Base-by-base conservation (phyloP, 2,888 invertebrate genomes). In the Euzophera pinguis region DNA sequence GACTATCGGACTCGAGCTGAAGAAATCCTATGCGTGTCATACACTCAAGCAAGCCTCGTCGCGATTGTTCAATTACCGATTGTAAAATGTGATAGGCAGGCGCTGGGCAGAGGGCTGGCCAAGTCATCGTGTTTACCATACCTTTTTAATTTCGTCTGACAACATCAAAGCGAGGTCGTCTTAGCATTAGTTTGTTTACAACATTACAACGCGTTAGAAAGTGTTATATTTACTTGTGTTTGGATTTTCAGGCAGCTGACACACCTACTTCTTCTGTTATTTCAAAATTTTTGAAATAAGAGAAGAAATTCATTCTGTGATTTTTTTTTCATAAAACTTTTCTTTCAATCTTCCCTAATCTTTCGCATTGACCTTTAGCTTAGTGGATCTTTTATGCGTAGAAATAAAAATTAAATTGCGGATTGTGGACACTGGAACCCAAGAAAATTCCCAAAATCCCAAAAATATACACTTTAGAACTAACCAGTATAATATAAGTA, bases 111-210 rank as follows among this genome's bases (percentile, higher is more conserved):
- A 45, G 53, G 49, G 47, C 51, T 47, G 50, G 37, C 37, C 37
- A 1, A 56, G 48, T 49, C 53, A 56, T 56, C 54, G 53, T 54
- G 47, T 53, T 54, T 54, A 56, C 53, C 47, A 57, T 52, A 57
- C 55, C 58, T 65, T 67, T 66, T 67, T 66, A 67, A 65, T 68
- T 65, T 69, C 65, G 59, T 65, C 63, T 58, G 59, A 55, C 59
- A 63, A 58, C 56, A 57, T 50, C 45, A 53, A 56, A 54, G 54
- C 63, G 60, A 58, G 52, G 50, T 52, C 55, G 58, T 53, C 54
- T 54, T 47, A 58, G 58, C 57, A 58, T 49, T 12, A 9, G 52
- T 57, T 54, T 45, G 52, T 59, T 57, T 55, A 58, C 56, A 55
- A 59, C 53, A 55, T 53, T 55, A 58, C 56, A 56, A 59, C 53